Evolutionary conservation across 2,113 vertebrate genomes (phyloP), one percentile per base, ranked within the genome.

Genomic region (Notechis scutatus): DNA sequence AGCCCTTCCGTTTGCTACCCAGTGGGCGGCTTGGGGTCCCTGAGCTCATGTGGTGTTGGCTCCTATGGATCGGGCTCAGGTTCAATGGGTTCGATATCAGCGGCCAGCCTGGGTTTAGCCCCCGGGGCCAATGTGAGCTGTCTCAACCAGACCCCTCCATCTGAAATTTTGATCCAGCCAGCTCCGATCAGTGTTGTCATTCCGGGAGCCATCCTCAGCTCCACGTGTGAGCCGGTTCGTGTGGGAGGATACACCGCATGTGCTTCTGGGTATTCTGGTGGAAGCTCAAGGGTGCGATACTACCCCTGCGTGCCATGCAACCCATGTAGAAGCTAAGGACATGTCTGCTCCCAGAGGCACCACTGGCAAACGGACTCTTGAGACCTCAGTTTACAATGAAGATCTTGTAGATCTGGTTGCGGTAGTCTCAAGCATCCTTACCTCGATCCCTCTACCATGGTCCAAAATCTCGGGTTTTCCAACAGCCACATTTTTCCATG

Each of bases 111-210:
- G 18, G 74, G 18, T 2, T 0, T 81, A 9, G 7, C 3, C 7
- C 26, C 3, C 2, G n/a, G 52, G 0, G 42, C 47, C 1, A 87
- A 0, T 0, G 26, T 56, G 6, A 5, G 34, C 3, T 85, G 74
- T 12, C 0, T 91, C 39, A 86, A 1, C 54, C 90, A 91, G 74
- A 3, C 11, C 26, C 91, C 81, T 3, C 42, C 91, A 0, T 56
- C 81, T 20, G 91, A 87, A 59, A 0, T 57, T 0, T 0, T 7
- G 1, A 21, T 86, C 90, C 74, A 57, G 47, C 61, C 90, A 34
- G 0, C 90, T 20, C 4, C 61, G n/a, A n/a, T n/a, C n/a, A n/a
- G n/a, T n/a, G n/a, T 74, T 3, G 7, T 11, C 3, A 0, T 90
- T 5, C 90, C 47, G 5, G 61, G 90, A 2, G 0, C 90, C 0